Base-by-base conservation (phyloP, 2,113 vertebrate genomes). In the Callipepla californica region DNA sequence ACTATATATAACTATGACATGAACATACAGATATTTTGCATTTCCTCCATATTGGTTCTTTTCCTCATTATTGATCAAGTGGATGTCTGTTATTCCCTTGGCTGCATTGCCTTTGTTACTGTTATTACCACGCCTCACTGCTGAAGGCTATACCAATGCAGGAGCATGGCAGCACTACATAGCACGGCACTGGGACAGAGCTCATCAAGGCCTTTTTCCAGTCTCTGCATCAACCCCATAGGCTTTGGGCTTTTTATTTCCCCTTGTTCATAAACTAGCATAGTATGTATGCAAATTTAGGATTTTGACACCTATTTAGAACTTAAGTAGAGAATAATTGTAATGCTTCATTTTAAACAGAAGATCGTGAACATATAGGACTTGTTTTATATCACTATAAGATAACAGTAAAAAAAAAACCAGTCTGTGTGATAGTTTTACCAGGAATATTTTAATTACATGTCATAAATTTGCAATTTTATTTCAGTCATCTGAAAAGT, bases 401-500 rank as follows among this genome's bases (percentile, higher is more conserved):
- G 58, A 55, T 66, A 85, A 89, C 47, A 4, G 17, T 42, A 17
- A 25, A 25, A 67, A 36, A 36, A 82, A 70, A 40, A 53, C 5
- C 10, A 68, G 4, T 59, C 55, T 77, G 8, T 53, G 47, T 36
- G 48, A 32, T 59, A 74, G 55, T 11, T 34, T 40, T 69, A 42
- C 18, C 23, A 79, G 81, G 12, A 87, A 76, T 61, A 69, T 69
- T 94, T 94, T 94, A 95, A 94, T 92, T 93, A 59, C 17, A 18
- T 65, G 25, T 63, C 63, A 87, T 45, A 85, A 85, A 77, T 19
- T 4, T 58, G 63, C 17, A 4, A 42, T 73, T 87, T 82, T 9
- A 40, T 94, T 82, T 94, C 63, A 77, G 34, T 82, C 73, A 75
- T 62, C 5, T 75, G 40, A 44, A 66, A 81, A 76, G 9, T 32